Evolutionary conservation across 2,797 vertebrate genomes (phyloP), one percentile per base, ranked within the genome.

Genomic region (Lutjanus argentimaculatus): DNA sequence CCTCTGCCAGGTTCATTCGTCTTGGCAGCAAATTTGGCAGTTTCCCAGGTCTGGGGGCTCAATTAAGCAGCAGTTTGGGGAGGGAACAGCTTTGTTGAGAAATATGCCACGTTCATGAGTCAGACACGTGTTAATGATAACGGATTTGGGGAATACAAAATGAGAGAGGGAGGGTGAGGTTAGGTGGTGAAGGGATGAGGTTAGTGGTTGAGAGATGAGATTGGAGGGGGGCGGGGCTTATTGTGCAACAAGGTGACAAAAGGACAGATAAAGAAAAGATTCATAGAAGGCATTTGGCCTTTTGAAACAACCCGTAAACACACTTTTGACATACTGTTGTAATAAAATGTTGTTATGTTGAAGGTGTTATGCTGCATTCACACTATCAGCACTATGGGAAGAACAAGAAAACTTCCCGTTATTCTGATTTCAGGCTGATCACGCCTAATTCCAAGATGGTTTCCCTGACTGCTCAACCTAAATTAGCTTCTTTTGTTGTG

Each of bases 1-100:
- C 82, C 82, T 81, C 67, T 79, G 88, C 91, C 88, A 90, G 91
- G 84, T 90, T 92, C 93, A 94, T 96, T 90, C 89, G 84, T 95
- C 94, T 95, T 91, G 65, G 89, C 73, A 36, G 85, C 77, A 79
- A 87, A 87, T 93, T 87, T 94, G 92, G 91, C 94, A 89, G 81
- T 89, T 91, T 91, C 90, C 79, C 82, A 61, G 79, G 91, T 93
- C 90, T 92, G 73, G 82, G 82, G 75, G 91, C 89, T 94, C 93
- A 94, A 95, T 95, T 94, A 95, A 89, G 82, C 81, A 72, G 88
- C 72, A 79, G 87, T 89, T 89, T 75, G 75, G 77, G 83, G 87
- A 83, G 88, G 81, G 75, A 86, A 80, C 67, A 76, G 88, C 86
- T 85, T 85, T 87, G 86, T 83, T 75, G 88, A 81, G 74, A 77